These are phyloP conservation scores for Squalus acanthias DNA, from an alignment of 2,797 vertebrate genomes.

Conservation along the genomic window DNA sequence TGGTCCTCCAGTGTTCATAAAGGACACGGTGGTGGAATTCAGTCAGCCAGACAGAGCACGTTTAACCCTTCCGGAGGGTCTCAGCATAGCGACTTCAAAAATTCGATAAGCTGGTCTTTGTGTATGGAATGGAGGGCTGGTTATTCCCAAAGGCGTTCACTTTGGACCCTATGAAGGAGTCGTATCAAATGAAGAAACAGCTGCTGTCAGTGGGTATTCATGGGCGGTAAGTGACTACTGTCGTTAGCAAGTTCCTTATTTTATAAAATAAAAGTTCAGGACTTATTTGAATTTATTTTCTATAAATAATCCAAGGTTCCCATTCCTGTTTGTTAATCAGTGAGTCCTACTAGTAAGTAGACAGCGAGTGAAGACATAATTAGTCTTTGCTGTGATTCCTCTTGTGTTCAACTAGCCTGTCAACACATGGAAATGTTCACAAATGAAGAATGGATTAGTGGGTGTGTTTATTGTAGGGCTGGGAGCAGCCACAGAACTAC, in stretches of 20 bases:
- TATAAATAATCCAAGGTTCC: neutral
- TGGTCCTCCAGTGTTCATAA: too few relatives aligned
- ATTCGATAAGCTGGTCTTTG: too few relatives aligned
- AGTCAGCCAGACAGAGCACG: too few relatives aligned
- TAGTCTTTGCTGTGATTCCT: neutral
- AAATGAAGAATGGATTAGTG: neutral
- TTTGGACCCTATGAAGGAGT: slow-evolving; percentile 74
- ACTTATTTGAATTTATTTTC: neutral
- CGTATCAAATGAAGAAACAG: slow-evolving; percentile 58
- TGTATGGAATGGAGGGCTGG: too few relatives aligned
- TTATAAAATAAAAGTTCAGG: neutral
- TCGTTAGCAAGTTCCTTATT: neutral
- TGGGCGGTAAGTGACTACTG: slow-evolving; percentile 71
- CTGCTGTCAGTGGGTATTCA: slow-evolving; percentile 61
- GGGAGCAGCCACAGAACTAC: too few relatives aligned
- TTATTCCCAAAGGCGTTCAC: too few relatives aligned
- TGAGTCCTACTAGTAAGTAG: neutral
- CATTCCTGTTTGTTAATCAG: neutral
- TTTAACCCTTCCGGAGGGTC: too few relatives aligned
- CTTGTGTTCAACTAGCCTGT: too few relatives aligned
- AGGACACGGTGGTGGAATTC: too few relatives aligned
- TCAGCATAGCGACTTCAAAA: too few relatives aligned
- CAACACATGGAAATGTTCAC: neutral
- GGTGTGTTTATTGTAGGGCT: too few relatives aligned
- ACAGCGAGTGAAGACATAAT: neutral